These are phyloP conservation scores for Mus caroli DNA, from an alignment of 2,797 vertebrate genomes.

Conservation along the genomic window DNA sequence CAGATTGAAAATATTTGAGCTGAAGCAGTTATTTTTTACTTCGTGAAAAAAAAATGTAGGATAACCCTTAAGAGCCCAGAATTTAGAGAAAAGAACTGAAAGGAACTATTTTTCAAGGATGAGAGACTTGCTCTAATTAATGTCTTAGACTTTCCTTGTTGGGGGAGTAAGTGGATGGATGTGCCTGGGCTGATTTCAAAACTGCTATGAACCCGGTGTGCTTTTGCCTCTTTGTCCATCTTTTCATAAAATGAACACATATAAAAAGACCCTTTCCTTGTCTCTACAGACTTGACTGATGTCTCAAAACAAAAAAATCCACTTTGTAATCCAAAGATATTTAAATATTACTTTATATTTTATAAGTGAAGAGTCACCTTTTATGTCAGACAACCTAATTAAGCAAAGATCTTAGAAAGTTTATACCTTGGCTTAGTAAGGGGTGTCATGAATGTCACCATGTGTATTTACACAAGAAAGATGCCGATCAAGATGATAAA, in stretches of 20 bases:
- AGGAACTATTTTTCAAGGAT: background rate
- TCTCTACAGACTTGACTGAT: background rate
- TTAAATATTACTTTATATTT: background rate
- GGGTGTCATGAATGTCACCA: background rate
- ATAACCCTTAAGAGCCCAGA: background rate
- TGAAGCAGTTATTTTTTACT: background rate
- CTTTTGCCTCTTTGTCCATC: background rate
- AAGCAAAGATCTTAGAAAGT: background rate
- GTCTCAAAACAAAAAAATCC: background rate
- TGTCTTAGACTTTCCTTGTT: background rate
- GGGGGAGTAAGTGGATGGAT: background rate
- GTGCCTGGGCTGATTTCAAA: background rate
- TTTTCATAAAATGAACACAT: background rate
- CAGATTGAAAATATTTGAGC: background rate
- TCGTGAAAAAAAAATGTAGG: background rate
- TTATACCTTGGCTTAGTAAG: accelerated
- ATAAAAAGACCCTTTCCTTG: accelerated
- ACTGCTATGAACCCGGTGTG: background rate
- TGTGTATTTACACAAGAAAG: background rate
- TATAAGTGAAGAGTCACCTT: background rate
- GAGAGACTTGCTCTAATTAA: background rate
- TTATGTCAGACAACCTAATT: background rate
- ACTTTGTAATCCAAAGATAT: background rate
- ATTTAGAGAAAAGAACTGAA: background rate
- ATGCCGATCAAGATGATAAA: background rate